Percentiles rank a stretch among this genome's conserved stretches.
phyloP scores from a whole-genome alignment of 2,113 vertebrate species.

The Stomatorhinus ivindoensis region DNA sequence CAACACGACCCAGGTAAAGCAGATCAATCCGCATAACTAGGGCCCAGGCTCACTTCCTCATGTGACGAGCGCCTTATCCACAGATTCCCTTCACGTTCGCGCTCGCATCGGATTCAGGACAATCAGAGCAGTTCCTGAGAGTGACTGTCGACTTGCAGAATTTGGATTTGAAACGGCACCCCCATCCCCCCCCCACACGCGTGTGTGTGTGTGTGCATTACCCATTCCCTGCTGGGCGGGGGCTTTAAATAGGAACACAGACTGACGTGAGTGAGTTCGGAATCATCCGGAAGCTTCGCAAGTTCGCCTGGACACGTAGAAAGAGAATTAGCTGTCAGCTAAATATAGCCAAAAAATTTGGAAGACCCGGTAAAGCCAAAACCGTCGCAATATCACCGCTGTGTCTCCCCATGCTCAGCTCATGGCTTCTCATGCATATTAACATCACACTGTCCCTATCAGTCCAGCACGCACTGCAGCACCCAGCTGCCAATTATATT shows the following conservation, averaged over 20 bases:
- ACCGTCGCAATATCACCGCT: neutral
- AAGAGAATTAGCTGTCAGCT: neutral
- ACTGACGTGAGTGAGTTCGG: neutral
- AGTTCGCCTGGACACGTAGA: neutral
- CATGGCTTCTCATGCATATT: neutral
- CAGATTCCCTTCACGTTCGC: neutral
- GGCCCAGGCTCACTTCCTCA: neutral
- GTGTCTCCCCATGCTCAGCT: neutral
- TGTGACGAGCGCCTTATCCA: neutral
- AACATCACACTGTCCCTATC: neutral
- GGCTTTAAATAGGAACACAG: neutral
- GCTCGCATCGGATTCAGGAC: neutral
- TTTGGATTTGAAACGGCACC: slow-evolving; percentile 13
- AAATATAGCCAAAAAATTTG: neutral
- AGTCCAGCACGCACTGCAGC: neutral
- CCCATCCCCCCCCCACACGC: neutral
- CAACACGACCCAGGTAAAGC: neutral
- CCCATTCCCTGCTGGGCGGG: neutral
- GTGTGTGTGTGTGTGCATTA: neutral
- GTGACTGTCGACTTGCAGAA: neutral
- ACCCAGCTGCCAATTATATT: neutral
- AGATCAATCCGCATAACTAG: neutral
- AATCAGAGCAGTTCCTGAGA: neutral
- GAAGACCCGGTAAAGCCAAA: neutral
- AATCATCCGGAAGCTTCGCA: neutral